Evolutionary conservation across 1,140 invertebrate species (phyloP).

Genomic region (Sycophaga agraensis): DNA sequence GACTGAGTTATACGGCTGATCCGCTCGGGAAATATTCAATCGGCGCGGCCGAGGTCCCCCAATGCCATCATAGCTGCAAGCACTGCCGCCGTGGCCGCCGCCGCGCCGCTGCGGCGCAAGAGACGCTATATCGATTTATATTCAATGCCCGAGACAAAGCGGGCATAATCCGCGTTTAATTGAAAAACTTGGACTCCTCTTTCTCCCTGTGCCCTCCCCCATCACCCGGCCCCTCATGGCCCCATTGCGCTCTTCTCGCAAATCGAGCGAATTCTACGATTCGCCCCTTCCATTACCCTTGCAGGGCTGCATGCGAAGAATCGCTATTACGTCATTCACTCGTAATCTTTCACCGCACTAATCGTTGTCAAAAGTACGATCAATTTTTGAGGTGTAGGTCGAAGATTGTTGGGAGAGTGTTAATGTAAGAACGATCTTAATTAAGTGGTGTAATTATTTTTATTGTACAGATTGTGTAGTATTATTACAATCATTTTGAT

Average conservation of each 20-base stretch:
- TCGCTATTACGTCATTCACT: neutral
- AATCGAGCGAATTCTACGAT: neutral
- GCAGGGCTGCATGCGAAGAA: no score
- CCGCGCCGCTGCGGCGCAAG: neutral
- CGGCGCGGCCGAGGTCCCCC: neutral
- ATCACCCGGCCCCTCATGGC: neutral
- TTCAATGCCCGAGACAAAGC: conserved; percentile 51
- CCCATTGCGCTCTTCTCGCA: neutral
- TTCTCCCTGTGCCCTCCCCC: neutral
- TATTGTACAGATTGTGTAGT: no score
- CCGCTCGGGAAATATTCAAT: conserved; percentile 30
- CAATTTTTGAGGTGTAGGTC: no score
- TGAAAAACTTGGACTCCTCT: conserved; percentile 45
- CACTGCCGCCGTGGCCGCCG: neutral
- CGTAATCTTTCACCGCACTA: neutral
- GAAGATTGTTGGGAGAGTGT: no score
- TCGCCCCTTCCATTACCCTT: no score
- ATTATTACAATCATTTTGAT: no score
- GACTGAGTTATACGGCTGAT: conserved; percentile 25
- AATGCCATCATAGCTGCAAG: no score
- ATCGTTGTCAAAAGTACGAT: no score
- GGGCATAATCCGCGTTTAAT: conserved; percentile 53
- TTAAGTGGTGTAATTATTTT: no score
- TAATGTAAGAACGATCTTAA: no score
- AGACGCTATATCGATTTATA: conserved; percentile 44